These are phyloP conservation scores for Rambutsinella grinnellia DNA, from an alignment of 2,888 invertebrate genomes.

Conservation along the genomic window DNA sequence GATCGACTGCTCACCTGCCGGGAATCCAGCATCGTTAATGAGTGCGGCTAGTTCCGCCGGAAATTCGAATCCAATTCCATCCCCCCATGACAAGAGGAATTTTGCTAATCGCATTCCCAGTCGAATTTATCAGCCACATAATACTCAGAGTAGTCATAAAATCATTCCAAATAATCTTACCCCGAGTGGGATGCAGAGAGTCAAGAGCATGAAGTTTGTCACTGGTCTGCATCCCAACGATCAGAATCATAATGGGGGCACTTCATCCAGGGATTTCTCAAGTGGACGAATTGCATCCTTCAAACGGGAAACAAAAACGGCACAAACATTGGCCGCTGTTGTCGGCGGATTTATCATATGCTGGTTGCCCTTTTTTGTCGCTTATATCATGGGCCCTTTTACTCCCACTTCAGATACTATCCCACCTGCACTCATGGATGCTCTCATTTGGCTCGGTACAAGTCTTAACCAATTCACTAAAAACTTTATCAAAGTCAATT, in stretches of 20 bases:
- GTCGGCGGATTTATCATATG: slow-evolving; percentile 90
- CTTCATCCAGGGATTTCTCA: slow-evolving; percentile 57
- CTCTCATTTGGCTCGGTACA: slow-evolving; percentile 83
- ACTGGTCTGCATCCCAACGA: slow-evolving; percentile 47
- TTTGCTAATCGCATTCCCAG: slow-evolving; percentile 18
- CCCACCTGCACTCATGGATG: slow-evolving; percentile 76
- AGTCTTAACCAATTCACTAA: slow-evolving; percentile 10
- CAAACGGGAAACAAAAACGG: slow-evolving; percentile 87
- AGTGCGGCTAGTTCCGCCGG: slow-evolving; percentile 48
- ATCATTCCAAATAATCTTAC: slow-evolving; percentile 34
- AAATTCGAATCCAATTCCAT: slow-evolving; percentile 21
- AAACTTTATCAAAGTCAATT: background rate
- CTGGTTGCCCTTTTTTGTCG: slow-evolving; percentile 89
- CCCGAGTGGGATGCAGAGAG: slow-evolving; percentile 24
- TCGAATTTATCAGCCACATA: slow-evolving; percentile 50
- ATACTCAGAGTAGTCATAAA: slow-evolving; percentile 12
- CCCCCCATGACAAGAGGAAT: slow-evolving; percentile 30
- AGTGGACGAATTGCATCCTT: slow-evolving; percentile 68
- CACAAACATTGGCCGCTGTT: slow-evolving; percentile 87
- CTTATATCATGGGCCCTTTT: slow-evolving; percentile 85
- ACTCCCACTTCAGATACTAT: slow-evolving; percentile 73
- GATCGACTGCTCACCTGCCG: slow-evolving; percentile 56
- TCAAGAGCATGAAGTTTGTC: slow-evolving; percentile 57
- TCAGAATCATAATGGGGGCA: slow-evolving; percentile 59
- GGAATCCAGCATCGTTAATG: slow-evolving; percentile 58